A percentile compares a stretch with the other conserved stretches of the same genome.
Evolutionary conservation across 2,797 vertebrate species (phyloP).

Genomic region (Acrocephalus scirpaceus): DNA sequence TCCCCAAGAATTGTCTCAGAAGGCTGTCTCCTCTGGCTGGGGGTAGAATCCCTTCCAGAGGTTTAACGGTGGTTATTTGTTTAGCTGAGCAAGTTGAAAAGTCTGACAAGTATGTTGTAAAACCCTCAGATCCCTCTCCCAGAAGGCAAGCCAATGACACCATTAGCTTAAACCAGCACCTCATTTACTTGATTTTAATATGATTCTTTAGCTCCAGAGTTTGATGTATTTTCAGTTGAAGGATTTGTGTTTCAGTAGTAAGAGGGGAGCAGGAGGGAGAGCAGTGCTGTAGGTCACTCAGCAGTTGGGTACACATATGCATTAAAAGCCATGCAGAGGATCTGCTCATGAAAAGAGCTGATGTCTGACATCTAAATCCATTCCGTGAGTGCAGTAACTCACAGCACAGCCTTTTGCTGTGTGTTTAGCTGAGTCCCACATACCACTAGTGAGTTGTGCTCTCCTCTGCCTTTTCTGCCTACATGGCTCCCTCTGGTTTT

Average conservation of each 20-base stretch:
- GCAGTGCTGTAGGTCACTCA: constrained; percentile 8
- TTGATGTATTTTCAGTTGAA: constrained; percentile 46
- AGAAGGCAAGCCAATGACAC: constrained; percentile 64
- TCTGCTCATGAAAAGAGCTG: not conserved
- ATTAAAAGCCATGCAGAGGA: not conserved
- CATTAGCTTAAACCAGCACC: constrained; percentile 68
- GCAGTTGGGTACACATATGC: not conserved
- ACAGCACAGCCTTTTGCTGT: not conserved
- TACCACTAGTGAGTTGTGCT: fast-evolving
- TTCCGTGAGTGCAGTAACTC: not conserved
- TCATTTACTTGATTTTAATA: constrained; percentile 45
- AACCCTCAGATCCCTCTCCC: constrained; percentile 57
- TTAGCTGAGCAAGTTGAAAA: constrained; percentile 55
- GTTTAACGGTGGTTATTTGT: constrained; percentile 21
- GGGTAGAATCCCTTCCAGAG: constrained; percentile 52
- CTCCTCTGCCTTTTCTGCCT: not conserved
- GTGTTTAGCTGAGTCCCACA: not conserved
- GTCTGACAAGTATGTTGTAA: constrained; percentile 41
- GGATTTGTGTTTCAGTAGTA: constrained; percentile 49
- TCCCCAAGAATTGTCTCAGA: not conserved
- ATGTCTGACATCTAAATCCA: not conserved
- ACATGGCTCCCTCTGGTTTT: not conserved
- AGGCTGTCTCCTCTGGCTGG: constrained; percentile 12
- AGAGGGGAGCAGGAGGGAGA: not conserved
- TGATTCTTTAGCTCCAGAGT: not conserved